Percentiles rank a stretch among this genome's conserved stretches.
Evolutionary conservation across 1,140 invertebrate species (phyloP).

Genomic region (Oryctes rhinoceros): DNA sequence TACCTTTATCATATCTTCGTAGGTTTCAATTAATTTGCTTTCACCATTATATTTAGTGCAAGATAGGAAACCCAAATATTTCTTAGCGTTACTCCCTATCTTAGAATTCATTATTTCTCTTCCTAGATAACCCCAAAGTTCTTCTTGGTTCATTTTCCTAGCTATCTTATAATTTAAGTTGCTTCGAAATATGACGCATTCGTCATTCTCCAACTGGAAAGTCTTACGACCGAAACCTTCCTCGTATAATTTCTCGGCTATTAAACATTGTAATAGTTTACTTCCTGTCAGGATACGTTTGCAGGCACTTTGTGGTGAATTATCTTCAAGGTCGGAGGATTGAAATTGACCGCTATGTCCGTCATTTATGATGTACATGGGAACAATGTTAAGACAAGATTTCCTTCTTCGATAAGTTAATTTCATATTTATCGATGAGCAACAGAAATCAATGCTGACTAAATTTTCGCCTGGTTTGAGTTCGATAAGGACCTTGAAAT

Average conservation of each 20-base stretch:
- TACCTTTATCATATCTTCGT: slow-evolving; percentile 77
- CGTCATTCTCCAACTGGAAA: slow-evolving; percentile 76
- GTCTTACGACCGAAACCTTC: slow-evolving; percentile 81
- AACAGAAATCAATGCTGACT: slow-evolving; percentile 52
- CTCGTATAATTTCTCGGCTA: slow-evolving; percentile 88
- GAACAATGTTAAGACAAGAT: slow-evolving; percentile 64
- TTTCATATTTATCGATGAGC: slow-evolving; percentile 40
- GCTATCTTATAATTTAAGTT: slow-evolving; percentile 76
- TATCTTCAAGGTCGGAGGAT: slow-evolving; percentile 73
- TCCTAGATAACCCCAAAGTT: slow-evolving; percentile 87
- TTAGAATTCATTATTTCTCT: slow-evolving; percentile 63
- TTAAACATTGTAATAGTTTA: slow-evolving; percentile 84
- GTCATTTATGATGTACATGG: slow-evolving; percentile 78
- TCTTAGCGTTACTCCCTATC: slow-evolving; percentile 68
- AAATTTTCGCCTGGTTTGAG: slow-evolving; percentile 52
- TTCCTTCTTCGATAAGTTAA: slow-evolving; percentile 26
- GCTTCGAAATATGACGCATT: slow-evolving; percentile 77
- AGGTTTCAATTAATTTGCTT: slow-evolving; percentile 67
- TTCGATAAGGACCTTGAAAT: slow-evolving; percentile 54
- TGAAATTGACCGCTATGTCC: slow-evolving; percentile 84
- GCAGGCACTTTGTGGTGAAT: slow-evolving; percentile 77
- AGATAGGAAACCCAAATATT: slow-evolving; percentile 89
- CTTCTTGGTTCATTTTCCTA: slow-evolving; percentile 76
- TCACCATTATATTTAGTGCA: slow-evolving; percentile 82
- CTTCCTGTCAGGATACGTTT: slow-evolving; percentile 80